Evolutionary conservation across 1,140 invertebrate genomes (phyloP), one percentile per base, ranked within the genome.

Genomic region (Zaprionus ghesquierei): DNA sequence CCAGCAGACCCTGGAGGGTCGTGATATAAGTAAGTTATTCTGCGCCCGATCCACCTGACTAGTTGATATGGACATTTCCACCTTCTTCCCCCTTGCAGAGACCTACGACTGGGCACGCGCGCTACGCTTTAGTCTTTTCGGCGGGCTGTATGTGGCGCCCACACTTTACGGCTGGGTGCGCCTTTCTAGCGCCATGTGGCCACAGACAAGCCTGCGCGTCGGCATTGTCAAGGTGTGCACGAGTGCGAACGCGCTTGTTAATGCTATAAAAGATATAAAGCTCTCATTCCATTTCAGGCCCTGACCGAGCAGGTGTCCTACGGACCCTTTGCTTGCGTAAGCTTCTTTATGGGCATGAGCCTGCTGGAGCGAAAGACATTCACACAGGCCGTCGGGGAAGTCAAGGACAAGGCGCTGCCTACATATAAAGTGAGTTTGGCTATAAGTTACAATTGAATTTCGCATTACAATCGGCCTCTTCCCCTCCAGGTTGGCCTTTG

Each of bases 341-440:
- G 95, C 79, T 97, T 97, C 84, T 97, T 96, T 89, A 95, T 96
- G 93, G 94, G 95, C 31, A 97, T 97, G 94, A 96, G 94, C 89
- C 79, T 97, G 29, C 86, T 97, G 54, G 96, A 97, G 93, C 93
- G 94, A 18, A 96, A 96, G 92, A 93, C 94, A 25, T 78, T 95
- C 31, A 79, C 94, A 62, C 94, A 95, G 82, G 95, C 95, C 51
- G 84, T 94, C 50, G 92, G 94, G 27, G 96, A 97, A 94, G 94
- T 96, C 1, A 94, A 94, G 90, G 92, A 93, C 56, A 97, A 97
- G 92, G 96, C 97, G 75, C 93, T 94, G 85, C 96, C 96, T 31
- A 96, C 96, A 9, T 97, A 95, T 75, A 96, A 96, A 93, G 96
- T 22, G 3, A 5, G 27, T 9, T 0, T n/a, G 5, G 0, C 10